A percentile compares a stretch with the other conserved stretches of the same genome.
These are phyloP conservation scores for Chrysochloris asiatica DNA, from an alignment of 2,113 vertebrate species.

Conservation along the genomic window DNA sequence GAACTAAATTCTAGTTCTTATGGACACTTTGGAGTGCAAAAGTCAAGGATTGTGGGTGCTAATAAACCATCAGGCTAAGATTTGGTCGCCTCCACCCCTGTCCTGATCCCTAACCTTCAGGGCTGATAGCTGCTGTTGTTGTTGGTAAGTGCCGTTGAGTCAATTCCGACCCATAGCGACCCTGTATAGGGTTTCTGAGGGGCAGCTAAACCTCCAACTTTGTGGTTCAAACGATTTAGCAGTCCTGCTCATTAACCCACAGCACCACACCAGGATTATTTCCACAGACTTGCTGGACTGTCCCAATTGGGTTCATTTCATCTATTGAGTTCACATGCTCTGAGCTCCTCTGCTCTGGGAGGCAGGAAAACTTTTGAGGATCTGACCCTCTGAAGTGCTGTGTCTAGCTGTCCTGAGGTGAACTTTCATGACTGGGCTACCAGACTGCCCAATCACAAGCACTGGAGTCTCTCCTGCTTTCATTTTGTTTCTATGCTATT, in stretches of 20 bases:
- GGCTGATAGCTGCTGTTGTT: too few relatives aligned
- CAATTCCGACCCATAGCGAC: too few relatives aligned
- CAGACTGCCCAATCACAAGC: too few relatives aligned
- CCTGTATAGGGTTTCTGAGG: too few relatives aligned
- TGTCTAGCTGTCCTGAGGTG: not conserved
- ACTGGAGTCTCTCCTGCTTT: not conserved
- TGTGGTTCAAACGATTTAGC: too few relatives aligned
- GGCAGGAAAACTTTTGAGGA: not conserved
- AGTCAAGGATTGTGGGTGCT: not conserved
- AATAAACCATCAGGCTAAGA: not conserved
- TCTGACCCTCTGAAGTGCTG: not conserved
- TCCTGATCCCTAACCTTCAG: not conserved
- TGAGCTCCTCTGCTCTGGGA: not conserved
- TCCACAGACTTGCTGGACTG: not conserved
- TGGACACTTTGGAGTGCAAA: not conserved
- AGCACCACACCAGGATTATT: too few relatives aligned
- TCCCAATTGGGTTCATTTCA: not conserved
- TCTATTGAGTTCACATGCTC: not conserved
- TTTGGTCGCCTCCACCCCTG: not conserved
- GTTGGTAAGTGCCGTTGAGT: too few relatives aligned
- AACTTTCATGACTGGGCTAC: not conserved
- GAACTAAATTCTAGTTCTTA: slow-evolving; percentile 56
- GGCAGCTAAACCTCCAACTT: too few relatives aligned
- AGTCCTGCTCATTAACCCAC: too few relatives aligned
- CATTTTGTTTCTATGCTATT: not conserved